Base-by-base conservation (phyloP, 2,888 invertebrate species). In the Macaria liturata region DNA sequence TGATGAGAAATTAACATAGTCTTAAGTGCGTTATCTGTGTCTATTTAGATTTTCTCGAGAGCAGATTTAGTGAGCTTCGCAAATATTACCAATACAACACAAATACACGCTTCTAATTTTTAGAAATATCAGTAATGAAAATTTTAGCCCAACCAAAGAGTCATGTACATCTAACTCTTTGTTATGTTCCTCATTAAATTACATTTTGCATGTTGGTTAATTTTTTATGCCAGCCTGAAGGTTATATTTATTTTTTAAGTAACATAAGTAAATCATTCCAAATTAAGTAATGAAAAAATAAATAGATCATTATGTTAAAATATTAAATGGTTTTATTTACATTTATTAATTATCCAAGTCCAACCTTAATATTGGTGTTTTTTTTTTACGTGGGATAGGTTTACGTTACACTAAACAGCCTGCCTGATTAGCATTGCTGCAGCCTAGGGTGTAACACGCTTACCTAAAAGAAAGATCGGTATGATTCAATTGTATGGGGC, bases 181-280 rank as follows among this genome's bases (percentile, higher is more conserved):
- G 89, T 76, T 75, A 81, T 79, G 83, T 85, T 84, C 84, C 83
- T 84, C 76, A 66, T 71, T 73, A 76, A 70, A 69, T 71, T 58
- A 58, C 49, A 57, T 52, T 72, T 76, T 84, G 88, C 89, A 86
- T 87, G 88, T 73, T 74, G 70, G 75, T 70, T 68, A 67, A 70
- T 56, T 47, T 54, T 66, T 70, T 75, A 74, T 76, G 77, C 81
- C 80, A 78, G 69, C 71, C 78, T 72, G 73, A 75, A 76, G 75
- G 79, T 84, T 85, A 89, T 86, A 89, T 88, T 91, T 89, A 88
- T 88, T 89, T 88, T 37, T 84, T 89, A 89, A 89, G 89, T 80
- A 86, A 86, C 85, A 83, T 78, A 76, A 20, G 20, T 88, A 83
- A 84, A 89, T 84, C 91, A 91, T 91, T 91, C 91, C 91, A 91